Percentiles rank a stretch among this genome's conserved stretches.
Conservation (phyloP, 1,140 invertebrate species). For the Neuroterus valhalla region DNA sequence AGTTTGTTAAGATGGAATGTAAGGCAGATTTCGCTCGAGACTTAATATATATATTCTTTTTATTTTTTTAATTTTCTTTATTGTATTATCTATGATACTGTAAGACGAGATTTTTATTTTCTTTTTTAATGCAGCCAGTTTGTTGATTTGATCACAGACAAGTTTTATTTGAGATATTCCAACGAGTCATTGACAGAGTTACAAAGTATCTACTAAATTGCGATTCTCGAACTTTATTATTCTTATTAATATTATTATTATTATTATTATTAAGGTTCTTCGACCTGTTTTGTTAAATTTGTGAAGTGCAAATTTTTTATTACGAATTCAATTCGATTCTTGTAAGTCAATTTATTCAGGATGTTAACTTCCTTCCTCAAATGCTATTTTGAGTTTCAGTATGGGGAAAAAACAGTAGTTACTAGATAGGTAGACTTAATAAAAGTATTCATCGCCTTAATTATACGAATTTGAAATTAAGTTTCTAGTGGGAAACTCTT, state of each 20-base stretch:
- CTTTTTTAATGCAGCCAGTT: too few relatives aligned
- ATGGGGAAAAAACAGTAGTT: neutral
- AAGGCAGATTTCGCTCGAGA: constrained; percentile 35
- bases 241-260: too few relatives aligned
- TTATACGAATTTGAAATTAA: constrained; percentile 16
- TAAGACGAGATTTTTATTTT: too few relatives aligned
- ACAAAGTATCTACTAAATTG: too few relatives aligned
- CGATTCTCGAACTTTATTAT: neutral
- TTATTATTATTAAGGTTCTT: neutral
- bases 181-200: too few relatives aligned
- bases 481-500: neutral
- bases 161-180: too few relatives aligned
- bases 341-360: neutral
- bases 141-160: too few relatives aligned
- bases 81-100: too few relatives aligned
- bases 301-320: constrained; percentile 17
- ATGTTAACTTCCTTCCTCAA: neutral
- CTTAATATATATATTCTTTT: constrained; percentile 39
- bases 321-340: neutral
- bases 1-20: too few relatives aligned
- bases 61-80: constrained; percentile 34
- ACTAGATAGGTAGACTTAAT: neutral
- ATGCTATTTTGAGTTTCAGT: neutral
- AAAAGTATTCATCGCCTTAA: constrained; percentile 26
- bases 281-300: constrained; percentile 1